These are phyloP conservation scores for Tenthredo livida DNA, from an alignment of 2,888 invertebrate genomes.

Conservation along the genomic window DNA sequence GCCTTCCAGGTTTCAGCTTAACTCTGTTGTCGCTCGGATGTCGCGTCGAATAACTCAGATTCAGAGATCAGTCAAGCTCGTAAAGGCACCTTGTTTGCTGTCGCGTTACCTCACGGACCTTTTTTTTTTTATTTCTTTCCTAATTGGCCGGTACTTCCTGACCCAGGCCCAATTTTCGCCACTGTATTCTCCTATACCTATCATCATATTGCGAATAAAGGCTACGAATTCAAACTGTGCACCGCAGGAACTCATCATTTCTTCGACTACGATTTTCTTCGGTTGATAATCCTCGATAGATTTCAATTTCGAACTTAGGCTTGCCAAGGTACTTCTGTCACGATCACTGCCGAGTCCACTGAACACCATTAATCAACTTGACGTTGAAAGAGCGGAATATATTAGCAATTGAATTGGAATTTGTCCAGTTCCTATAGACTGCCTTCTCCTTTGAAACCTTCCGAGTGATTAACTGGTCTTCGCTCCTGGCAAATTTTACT, in stretches of 20 bases:
- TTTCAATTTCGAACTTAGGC: neutral
- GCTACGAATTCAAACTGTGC: neutral
- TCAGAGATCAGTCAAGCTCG: conserved; percentile 33
- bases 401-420: conserved; percentile 53
- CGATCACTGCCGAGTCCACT: conserved; percentile 5
- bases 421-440: conserved; percentile 51
- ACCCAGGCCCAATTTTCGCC: neutral
- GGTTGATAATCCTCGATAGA: neutral
- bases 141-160: neutral
- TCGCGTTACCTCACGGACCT: neutral
- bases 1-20: conserved; percentile 32
- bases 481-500: conserved; percentile 40
- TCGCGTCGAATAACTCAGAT: conserved; percentile 43
- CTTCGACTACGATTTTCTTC: neutral
- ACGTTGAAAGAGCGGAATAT: conserved; percentile 48
- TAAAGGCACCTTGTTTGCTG: neutral
- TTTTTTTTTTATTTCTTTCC: neutral
- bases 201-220: neutral
- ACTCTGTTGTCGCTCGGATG: conserved; percentile 18
- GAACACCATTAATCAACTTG: conserved; percentile 43
- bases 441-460: conserved; percentile 34
- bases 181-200: neutral
- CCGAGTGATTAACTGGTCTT: conserved; percentile 49
- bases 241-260: neutral
- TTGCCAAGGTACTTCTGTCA: neutral